phyloP scores from a whole-genome alignment of 2,888 invertebrate genomes.

The Phengaris arion region DNA sequence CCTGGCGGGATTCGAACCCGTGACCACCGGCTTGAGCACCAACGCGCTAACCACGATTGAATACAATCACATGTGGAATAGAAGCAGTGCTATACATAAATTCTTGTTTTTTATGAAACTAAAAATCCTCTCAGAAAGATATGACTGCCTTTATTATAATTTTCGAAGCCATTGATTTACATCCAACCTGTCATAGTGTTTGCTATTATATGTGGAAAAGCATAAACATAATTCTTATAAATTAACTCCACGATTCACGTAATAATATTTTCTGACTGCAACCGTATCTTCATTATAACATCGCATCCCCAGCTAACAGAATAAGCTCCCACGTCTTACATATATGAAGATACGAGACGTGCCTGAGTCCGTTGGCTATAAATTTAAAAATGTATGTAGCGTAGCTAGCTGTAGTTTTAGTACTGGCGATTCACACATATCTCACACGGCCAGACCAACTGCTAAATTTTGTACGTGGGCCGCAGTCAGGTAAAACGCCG shows the following conservation, averaged over 20 bases:
- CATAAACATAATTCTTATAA: not conserved
- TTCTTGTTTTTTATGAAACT: no score
- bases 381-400: constrained; percentile 55
- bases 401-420: constrained; percentile 36
- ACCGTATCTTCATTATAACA: constrained; percentile 25
- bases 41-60: no score
- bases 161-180: not conserved
- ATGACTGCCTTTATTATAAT: no score
- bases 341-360: constrained; percentile 45
- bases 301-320: constrained; percentile 35
- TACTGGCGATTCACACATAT: constrained; percentile 34
- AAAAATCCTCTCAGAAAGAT: no score
- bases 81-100: no score
- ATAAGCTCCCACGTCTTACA: constrained; percentile 35
- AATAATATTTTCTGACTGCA: not conserved
- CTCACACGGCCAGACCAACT: not conserved
- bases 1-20: no score
- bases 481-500: no score
- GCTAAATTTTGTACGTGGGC: not conserved
- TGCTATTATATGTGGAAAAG: not conserved
- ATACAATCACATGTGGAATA: no score
- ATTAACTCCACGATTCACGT: not conserved
- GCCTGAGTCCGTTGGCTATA: constrained; percentile 46
- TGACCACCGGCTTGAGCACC: no score
- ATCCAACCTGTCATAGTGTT: not conserved